phyloP scores from a whole-genome alignment of 2,797 vertebrate genomes.

The Babyrousa celebensis region DNA sequence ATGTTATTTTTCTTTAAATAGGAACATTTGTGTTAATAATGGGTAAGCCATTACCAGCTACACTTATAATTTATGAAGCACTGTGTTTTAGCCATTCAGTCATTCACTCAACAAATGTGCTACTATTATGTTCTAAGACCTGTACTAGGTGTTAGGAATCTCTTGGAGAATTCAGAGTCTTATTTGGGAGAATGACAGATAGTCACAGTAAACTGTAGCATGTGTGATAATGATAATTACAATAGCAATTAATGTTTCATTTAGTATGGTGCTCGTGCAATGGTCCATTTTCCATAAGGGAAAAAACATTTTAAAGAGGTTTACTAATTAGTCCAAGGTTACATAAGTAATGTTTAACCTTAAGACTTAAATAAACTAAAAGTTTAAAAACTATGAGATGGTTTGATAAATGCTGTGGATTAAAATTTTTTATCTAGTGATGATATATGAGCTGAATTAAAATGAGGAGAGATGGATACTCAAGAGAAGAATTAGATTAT shows the following conservation, averaged over 20 bases:
- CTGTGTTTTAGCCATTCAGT: neutral
- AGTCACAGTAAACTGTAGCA: constrained; percentile 1
- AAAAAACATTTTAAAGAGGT: constrained; percentile 49
- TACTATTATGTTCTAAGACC: neutral
- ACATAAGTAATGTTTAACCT: neutral
- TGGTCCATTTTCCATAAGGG: neutral
- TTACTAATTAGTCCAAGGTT: constrained; percentile 3
- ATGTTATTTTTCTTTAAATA: constrained; percentile 37
- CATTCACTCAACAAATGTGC: constrained; percentile 19
- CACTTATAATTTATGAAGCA: neutral
- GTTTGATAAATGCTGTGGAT: neutral
- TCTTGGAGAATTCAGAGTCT: neutral
- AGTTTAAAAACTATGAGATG: neutral
- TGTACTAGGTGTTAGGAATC: neutral
- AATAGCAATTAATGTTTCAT: constrained; percentile 47
- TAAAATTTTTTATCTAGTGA: neutral
- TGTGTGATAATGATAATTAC: neutral
- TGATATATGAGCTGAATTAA: neutral
- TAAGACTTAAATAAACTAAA: neutral
- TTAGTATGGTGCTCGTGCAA: neutral
- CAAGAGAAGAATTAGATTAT: neutral
- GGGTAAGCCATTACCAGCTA: neutral
- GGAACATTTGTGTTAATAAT: neutral
- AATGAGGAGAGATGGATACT: neutral
- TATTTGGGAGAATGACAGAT: neutral